Evolutionary conservation across 1,140 invertebrate species (phyloP), one percentile per base, ranked within the genome.

Genomic region (Drosophila parabipectinata): DNA sequence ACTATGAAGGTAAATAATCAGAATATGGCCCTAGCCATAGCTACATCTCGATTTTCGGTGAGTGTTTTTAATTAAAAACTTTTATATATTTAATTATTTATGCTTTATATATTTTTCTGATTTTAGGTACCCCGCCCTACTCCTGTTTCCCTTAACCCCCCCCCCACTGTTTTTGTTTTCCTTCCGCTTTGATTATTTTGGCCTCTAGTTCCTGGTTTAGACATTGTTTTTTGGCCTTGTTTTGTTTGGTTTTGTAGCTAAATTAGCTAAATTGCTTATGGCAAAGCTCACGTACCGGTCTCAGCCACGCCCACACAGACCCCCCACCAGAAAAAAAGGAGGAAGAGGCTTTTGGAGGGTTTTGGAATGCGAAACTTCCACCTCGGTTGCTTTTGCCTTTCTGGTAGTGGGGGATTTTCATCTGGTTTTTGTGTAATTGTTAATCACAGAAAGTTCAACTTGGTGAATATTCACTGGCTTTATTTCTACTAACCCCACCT

Each of bases 201-300:
- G 34, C 82, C 77, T 82, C 18, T 59, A 74, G 78, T 82, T 81
- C 82, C 78, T 82, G 41, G 41, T n/a, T 14, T 44, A 15, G 41
- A 37, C 34, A 87, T 87, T 78, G 71, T 72, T 87, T 87, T 76
- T 78, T 66, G 39, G n/a, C 71, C 62, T 52, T 78, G 69, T 67
- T 77, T 77, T 55, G 37, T 50, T 55, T 56, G 63, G 39, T 69
- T 69, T 57, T 53, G 53, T 50, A 32, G 63, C 64, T 82, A 82
- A 87, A 87, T 87, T 87, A 87, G 83, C 82, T 82, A 87, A 87
- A 87, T 87, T 88, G 82, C 82, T 87, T 87, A 88, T 88, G 82
- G 83, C 78, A 71, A 87, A 44, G 78, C 83, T 77, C 82, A 87
- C 82, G 82, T 87, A 87, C 62, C 74, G 58, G 61, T 45, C 54